Evolutionary conservation across 2,888 invertebrate genomes (phyloP), one percentile per base, ranked within the genome.

Genomic region (Therioaphis trifolii): DNA sequence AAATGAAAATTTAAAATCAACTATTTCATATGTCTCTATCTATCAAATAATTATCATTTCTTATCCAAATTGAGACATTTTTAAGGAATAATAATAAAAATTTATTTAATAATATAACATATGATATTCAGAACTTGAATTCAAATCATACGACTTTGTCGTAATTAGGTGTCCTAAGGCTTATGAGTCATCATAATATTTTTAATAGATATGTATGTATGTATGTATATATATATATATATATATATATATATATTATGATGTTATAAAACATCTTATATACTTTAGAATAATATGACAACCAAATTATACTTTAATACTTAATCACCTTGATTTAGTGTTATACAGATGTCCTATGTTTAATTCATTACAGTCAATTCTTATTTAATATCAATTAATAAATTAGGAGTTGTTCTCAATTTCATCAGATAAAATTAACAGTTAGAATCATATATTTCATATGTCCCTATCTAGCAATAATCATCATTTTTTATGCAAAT

Each of bases 191-290:
- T 61, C 24, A 24, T 27, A 12, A 4, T 49, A 15, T 86, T 49
- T 85, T 85, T n/a, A 52, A 66, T 61, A 78, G 78, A 85, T 69
- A 61, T 85, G 82, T n/a, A n/a, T n/a, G n/a, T n/a, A n/a, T n/a
- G n/a, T n/a, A n/a, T n/a, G n/a, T n/a, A n/a, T n/a, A n/a, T n/a
- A n/a, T n/a, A n/a, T n/a, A n/a, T n/a, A n/a, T n/a, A n/a, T n/a
- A n/a, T n/a, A n/a, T n/a, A n/a, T n/a, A n/a, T n/a, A n/a, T n/a
- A n/a, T n/a, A n/a, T n/a, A n/a, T n/a, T n/a, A n/a, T n/a, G n/a
- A n/a, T n/a, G n/a, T n/a, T n/a, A n/a, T n/a, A n/a, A n/a, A n/a
- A n/a, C n/a, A n/a, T n/a, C n/a, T n/a, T n/a, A n/a, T n/a, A n/a
- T n/a, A n/a, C n/a, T n/a, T n/a, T n/a, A n/a, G n/a, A n/a, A n/a